A percentile compares a stretch with the other conserved stretches of the same genome.
Conservation (phyloP, 2,888 invertebrate genomes). For the Chrysodeixis includens region DNA sequence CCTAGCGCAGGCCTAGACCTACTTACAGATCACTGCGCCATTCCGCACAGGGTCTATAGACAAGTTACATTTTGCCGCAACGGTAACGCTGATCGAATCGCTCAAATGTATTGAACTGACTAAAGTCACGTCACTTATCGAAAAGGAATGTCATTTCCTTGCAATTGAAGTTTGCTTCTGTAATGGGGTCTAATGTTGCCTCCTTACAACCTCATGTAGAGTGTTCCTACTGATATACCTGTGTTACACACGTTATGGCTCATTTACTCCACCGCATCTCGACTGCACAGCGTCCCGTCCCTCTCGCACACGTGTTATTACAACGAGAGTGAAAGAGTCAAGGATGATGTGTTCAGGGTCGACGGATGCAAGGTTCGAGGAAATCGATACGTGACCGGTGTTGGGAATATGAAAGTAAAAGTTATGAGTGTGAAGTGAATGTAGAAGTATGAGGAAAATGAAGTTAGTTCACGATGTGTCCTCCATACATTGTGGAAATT, state of each 20-base stretch:
- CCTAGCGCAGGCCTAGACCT: background rate
- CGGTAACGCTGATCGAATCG: too few relatives aligned
- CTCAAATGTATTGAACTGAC: background rate
- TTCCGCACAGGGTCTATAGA: too few relatives aligned
- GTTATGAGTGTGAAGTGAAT: background rate
- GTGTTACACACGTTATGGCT: constrained; percentile 16
- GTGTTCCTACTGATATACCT: constrained; percentile 10
- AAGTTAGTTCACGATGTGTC: background rate
- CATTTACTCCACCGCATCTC: constrained; percentile 34
- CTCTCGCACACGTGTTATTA: background rate
- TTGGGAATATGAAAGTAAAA: background rate
- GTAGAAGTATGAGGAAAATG: background rate
- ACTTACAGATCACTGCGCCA: constrained; percentile 1
- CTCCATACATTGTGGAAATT: too few relatives aligned
- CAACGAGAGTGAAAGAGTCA: constrained; percentile 10
- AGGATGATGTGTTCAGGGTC: constrained; percentile 11
- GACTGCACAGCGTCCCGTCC: constrained; percentile 23
- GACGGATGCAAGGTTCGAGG: constrained; percentile 9
- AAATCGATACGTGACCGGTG: constrained; percentile 25
- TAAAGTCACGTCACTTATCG: background rate
- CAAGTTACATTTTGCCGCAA: too few relatives aligned
- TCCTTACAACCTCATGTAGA: background rate
- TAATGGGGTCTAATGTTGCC: too few relatives aligned
- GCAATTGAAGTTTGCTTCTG: too few relatives aligned
- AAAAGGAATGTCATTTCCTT: background rate